Evolutionary conservation across 2,797 vertebrate genomes (phyloP).

Genomic region (Clarias laeviceps): DNA sequence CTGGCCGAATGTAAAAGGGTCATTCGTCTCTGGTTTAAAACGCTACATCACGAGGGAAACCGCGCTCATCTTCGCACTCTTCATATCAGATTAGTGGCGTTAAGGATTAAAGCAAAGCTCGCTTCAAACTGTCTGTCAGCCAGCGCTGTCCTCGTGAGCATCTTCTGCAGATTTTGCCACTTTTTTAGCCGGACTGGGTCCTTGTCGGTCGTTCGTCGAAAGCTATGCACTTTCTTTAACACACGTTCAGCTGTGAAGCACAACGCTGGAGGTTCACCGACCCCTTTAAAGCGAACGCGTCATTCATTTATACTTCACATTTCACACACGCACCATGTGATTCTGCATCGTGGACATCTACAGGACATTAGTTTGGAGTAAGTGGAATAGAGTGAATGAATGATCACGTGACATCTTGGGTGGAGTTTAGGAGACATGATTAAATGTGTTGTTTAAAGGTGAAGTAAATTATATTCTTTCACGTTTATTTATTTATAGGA

Average conservation of each 20-base stretch:
- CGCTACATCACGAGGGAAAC: neutral
- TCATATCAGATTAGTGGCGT: neutral
- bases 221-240: conserved; percentile 54
- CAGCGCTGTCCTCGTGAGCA: too few relatives aligned
- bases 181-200: conserved; percentile 19
- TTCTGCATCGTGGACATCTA: neutral
- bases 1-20: neutral
- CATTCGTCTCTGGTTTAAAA: neutral
- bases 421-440: neutral
- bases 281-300: conserved; percentile 16
- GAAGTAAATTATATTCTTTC: neutral
- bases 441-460: neutral
- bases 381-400: neutral
- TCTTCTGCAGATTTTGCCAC: neutral
- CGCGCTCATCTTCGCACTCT: neutral
- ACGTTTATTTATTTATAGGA: too few relatives aligned
- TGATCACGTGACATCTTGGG: neutral
- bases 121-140: neutral
- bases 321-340: neutral
- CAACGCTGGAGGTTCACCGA: conserved; percentile 2
- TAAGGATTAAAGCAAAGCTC: neutral
- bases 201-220: conserved; percentile 37
- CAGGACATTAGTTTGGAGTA: neutral
- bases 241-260: conserved; percentile 40
- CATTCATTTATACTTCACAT: neutral